Evolutionary conservation across 1,140 invertebrate species (phyloP).

Genomic region (Aporrectodea caliginosa): DNA sequence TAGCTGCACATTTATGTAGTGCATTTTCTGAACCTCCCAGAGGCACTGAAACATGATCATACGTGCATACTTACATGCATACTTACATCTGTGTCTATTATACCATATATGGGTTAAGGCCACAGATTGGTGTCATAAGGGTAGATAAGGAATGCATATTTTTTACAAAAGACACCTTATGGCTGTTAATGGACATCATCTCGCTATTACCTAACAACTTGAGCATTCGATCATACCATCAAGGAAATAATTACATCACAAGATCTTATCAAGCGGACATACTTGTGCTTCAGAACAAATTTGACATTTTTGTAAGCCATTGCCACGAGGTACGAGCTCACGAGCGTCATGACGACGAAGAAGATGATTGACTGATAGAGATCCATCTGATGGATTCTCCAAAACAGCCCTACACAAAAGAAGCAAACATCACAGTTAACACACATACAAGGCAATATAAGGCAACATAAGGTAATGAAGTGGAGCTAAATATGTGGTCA

Average conservation of each 20-base stretch:
- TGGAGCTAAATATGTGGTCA: background rate
- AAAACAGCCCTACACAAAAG: conserved; percentile 81
- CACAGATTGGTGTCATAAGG: too few species aligned
- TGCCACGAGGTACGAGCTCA: conserved; percentile 87
- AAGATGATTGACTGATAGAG: conserved; percentile 79
- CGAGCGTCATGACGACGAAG: conserved; percentile 75
- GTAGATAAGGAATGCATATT: too few species aligned
- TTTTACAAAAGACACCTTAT: too few species aligned
- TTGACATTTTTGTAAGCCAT: conserved; percentile 98
- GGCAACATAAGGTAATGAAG: conserved; percentile 2
- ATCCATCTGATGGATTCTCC: conserved; percentile 97
- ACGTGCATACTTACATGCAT: too few species aligned
- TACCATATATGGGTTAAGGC: too few species aligned
- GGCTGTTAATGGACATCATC: too few species aligned
- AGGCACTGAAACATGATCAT: too few species aligned
- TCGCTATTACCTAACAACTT: too few species aligned
- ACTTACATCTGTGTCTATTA: too few species aligned
- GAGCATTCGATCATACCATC: too few species aligned
- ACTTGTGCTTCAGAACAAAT: conserved; percentile 96
- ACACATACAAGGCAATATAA: background rate
- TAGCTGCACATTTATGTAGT: too few species aligned
- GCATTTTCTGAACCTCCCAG: too few species aligned
- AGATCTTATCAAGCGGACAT: conserved; percentile 45
- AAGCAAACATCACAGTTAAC: conserved; percentile 18
- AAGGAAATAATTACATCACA: background rate